These are phyloP conservation scores for Pseudotriccus pelzelni DNA, from an alignment of 2,797 vertebrate species.

Conservation along the genomic window DNA sequence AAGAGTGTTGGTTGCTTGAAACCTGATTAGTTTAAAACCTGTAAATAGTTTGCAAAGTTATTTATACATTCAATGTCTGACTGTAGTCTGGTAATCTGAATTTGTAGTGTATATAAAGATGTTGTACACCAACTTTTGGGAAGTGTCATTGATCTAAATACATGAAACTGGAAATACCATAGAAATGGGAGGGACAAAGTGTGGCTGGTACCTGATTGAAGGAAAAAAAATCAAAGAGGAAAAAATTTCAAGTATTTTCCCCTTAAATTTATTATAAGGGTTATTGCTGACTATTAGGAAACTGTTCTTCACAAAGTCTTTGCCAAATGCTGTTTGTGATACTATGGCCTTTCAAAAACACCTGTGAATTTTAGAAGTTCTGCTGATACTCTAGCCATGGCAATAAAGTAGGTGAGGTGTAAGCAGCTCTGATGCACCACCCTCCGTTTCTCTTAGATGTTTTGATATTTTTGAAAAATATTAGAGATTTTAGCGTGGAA, in stretches of 20 bases:
- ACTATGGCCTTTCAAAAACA: background rate
- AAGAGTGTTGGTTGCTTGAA: constrained; percentile 48
- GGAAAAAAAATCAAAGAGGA: background rate
- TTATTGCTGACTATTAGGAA: background rate
- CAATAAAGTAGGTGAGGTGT: background rate
- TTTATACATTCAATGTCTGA: constrained; percentile 61
- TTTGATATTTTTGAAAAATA: constrained; percentile 21
- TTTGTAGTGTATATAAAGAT: constrained; percentile 62
- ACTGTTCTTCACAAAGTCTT: background rate
- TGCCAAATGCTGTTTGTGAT: constrained; percentile 17
- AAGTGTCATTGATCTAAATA: constrained; percentile 28
- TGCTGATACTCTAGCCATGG: background rate
- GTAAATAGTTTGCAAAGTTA: constrained; percentile 69
- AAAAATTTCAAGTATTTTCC: background rate
- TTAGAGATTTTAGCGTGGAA: constrained; percentile 7
- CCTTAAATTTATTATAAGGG: background rate
- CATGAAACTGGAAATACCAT: background rate
- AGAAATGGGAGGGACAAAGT: background rate
- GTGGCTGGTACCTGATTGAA: background rate
- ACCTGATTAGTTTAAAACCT: constrained; percentile 41
- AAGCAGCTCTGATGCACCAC: background rate
- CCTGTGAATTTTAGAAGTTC: background rate
- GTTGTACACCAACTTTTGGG: constrained; percentile 41
- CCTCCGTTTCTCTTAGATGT: background rate
- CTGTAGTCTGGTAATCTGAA: constrained; percentile 38